Conservation (phyloP, 2,888 invertebrate genomes). For the Gerosis bhagava region DNA sequence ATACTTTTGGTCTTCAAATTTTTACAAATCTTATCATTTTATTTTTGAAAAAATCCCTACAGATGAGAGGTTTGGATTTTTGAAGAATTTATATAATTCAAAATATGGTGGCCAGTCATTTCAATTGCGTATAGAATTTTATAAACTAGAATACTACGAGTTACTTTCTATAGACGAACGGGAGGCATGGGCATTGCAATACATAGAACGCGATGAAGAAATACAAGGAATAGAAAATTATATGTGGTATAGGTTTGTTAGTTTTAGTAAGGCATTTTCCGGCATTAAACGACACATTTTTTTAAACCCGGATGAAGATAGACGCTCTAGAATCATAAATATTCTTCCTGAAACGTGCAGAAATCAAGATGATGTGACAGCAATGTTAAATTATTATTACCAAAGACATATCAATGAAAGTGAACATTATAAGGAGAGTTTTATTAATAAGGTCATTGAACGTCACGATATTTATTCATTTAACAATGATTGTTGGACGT, state of each 20-base stretch:
- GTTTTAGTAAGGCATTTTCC: conserved; percentile 47
- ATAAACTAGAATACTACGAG: conserved; percentile 37
- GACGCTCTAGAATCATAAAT: conserved; percentile 43
- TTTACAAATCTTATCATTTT: conserved; percentile 39
- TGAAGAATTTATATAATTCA: conserved; percentile 45
- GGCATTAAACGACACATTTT: conserved; percentile 46
- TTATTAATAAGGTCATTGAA: conserved; percentile 42
- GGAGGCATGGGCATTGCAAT: conserved; percentile 53
- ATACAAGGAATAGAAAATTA: conserved; percentile 44
- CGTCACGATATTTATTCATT: conserved; percentile 48
- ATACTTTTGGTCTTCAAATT: conserved; percentile 46
- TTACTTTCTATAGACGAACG: conserved; percentile 46
- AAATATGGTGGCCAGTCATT: conserved; percentile 47
- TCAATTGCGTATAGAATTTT: conserved; percentile 47
- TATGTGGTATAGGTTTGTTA: conserved; percentile 52
- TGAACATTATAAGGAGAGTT: conserved; percentile 44
- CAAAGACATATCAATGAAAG: conserved; percentile 54
- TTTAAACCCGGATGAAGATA: conserved; percentile 38
- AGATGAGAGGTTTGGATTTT: conserved; percentile 42
- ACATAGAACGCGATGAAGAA: conserved; percentile 45
- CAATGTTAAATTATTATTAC: conserved; percentile 50
- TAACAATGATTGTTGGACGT: conserved; percentile 49
- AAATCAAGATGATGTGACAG: conserved; percentile 44
- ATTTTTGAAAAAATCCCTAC: conserved; percentile 46
- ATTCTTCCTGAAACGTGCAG: conserved; percentile 45